Evolutionary conservation across 2,888 invertebrate species (phyloP), one percentile per base, ranked within the genome.

Genomic region (Lumbricus terrestris): DNA sequence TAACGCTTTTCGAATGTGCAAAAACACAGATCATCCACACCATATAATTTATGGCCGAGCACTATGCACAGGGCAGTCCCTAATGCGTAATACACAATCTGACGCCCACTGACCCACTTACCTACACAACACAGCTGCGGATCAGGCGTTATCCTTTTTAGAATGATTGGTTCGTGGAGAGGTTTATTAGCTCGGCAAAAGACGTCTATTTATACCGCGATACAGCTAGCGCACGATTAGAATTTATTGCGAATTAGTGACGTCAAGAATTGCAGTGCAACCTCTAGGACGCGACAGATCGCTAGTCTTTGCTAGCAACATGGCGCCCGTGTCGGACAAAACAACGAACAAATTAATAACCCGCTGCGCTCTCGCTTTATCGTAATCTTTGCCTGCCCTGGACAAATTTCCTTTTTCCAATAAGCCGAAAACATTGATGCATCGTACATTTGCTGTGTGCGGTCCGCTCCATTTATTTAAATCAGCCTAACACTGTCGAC

Each of bases 401-500:
- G 13, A 69, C 69, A 69, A 69, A 69, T 69, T 69, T 69, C 69
- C 69, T 69, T 69, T 69, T 69, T 69, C 69, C 69, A 69, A 69
- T 69, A 69, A 69, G 69, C 69, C 69, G 69, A 69, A 69, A 69
- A 69, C 69, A 69, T 69, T 69, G 69, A 69, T 69, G 69, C 69
- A 69, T 69, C 69, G 69, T 69, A n/a, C n/a, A 69, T 69, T 69
- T 69, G 69, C 69, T 69, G n/a, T 69, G n/a, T 69, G 23, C 47
- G 47, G 47, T 47, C 47, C 20, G 69, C 69, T n/a, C 69, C 69
- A 69, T 69, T 69, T 69, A 69, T 69, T 69, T 69, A 69, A 69
- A 69, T 69, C n/a, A 69, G 29, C 69, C n/a, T 11, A 69, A 69
- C 69, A 13, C 69, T 69, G 69, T 47, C 69, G 69, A 69, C 69